phyloP scores from a whole-genome alignment of 2,113 vertebrate genomes.

The Festucalex cinctus region DNA sequence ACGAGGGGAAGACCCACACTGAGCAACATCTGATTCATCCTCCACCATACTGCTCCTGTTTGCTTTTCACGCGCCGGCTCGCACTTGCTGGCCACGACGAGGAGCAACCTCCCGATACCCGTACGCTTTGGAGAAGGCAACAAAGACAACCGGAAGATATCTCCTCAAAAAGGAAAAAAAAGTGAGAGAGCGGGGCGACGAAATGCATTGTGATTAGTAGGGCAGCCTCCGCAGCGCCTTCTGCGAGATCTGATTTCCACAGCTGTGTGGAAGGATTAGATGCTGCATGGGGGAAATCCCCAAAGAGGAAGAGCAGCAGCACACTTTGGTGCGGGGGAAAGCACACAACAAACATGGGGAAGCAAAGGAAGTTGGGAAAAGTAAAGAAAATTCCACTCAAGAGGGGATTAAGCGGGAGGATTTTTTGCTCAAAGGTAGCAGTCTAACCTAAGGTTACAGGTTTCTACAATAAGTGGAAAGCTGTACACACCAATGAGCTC shows the following conservation, averaged over 20 bases:
- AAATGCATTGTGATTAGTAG: constrained; percentile 46
- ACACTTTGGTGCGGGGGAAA: constrained; percentile 8
- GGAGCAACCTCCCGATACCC: constrained; percentile 15
- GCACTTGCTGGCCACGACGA: constrained; percentile 21
- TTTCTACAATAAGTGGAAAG: neutral
- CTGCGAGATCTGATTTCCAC: constrained; percentile 32
- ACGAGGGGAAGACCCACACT: neutral
- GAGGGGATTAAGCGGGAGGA: neutral
- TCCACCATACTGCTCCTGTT: neutral
- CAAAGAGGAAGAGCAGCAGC: neutral
- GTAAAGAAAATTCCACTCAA: constrained; percentile 16
- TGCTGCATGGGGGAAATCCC: constrained; percentile 28
- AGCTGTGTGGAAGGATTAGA: constrained; percentile 28
- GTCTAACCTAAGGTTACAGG: neutral
- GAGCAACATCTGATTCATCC: neutral
- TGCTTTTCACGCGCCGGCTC: neutral
- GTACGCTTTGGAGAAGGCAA: constrained; percentile 29
- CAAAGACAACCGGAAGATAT: constrained; percentile 11
- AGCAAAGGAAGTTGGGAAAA: neutral
- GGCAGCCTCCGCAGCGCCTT: constrained; percentile 42
- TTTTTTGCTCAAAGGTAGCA: neutral
- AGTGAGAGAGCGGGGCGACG: constrained; percentile 5
- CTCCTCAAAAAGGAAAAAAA: constrained; percentile 6
- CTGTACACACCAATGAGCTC: neutral
- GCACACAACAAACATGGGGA: neutral